Evolutionary conservation across 2,888 invertebrate species (phyloP), one percentile per base, ranked within the genome.

Genomic region (Thymelicus acteon): DNA sequence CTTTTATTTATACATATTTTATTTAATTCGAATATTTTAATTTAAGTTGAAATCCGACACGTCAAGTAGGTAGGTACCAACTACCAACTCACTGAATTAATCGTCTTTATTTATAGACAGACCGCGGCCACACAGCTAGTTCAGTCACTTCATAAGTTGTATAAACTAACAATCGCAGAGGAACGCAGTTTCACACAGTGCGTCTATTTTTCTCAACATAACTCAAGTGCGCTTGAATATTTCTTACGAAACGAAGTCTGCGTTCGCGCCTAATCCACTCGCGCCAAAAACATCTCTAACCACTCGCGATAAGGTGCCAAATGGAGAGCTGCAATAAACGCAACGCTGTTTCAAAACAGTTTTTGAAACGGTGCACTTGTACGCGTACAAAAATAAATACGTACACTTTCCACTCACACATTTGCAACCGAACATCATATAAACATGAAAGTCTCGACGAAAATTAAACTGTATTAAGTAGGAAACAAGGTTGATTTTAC

Each of bases 301-400:
- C 6, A 47, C 54, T 13, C 40, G 65, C 47, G 15, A 60, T 71
- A 71, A 37, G 54, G 71, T 37, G 47, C 47, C 40, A 39, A 66
- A 66, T 66, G 4, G 58, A n/a, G 39, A 39, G 64, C 67, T 62
- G 63, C 72, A 72, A 60, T 58, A 57, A 72, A 74, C 72, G 72
- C 76, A 73, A 66, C 71, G 76, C 87, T 86, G 75, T 87, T 86
- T 83, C 82, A 83, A 71, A 19, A 71, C 82, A 79, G 81, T 88
- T 89, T 88, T 86, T 82, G 84, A 88, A 88, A 89, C 85, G 82
- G 80, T 88, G 90, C 90, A 89, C 89, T 89, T 87, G 87, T 84
- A 86, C 82, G 81, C 81, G 82, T 83, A 89, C 83, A 84, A 84
- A 90, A 89, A 89, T 88, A 90, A 91, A 88, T 85, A 88, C 82